phyloP scores from a whole-genome alignment of 2,113 vertebrate species.

The Todiramphus saurophagus region DNA sequence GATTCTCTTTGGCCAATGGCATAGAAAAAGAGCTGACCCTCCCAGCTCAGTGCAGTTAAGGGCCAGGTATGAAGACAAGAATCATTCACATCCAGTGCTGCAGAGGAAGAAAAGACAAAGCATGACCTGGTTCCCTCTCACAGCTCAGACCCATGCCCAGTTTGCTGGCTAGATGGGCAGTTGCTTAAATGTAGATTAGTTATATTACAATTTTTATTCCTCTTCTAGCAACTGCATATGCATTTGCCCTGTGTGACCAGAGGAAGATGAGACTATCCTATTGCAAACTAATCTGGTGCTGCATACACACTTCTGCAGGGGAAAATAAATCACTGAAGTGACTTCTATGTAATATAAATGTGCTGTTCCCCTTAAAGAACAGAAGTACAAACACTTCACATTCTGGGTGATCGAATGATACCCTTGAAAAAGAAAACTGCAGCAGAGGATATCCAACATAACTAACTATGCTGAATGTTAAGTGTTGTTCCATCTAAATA shows the following conservation, averaged over 20 bases:
- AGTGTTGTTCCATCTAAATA: conserved; percentile 9
- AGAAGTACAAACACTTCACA: conserved; percentile 51
- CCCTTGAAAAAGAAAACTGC: conserved; percentile 37
- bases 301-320: background rate
- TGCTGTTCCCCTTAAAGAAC: conserved; percentile 47
- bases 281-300: conserved; percentile 53
- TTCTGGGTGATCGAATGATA: conserved; percentile 36
- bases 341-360: conserved; percentile 55
- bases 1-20: background rate
- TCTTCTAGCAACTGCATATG: conserved; percentile 6
- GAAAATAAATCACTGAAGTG: conserved; percentile 57
- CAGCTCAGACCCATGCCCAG: background rate
- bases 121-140: background rate
- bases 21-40: background rate
- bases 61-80: background rate
- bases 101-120: background rate
- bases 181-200: conserved; percentile 55
- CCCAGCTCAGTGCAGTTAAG: background rate
- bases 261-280: conserved; percentile 43
- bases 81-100: background rate
- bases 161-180: background rate
- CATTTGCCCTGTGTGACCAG: conserved; percentile 53
- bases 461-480: conserved; percentile 16
- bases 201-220: conserved; percentile 20
- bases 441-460: background rate